Evolutionary conservation across 1,140 invertebrate species (phyloP).

Genomic region (Teleopsis dalmanni): DNA sequence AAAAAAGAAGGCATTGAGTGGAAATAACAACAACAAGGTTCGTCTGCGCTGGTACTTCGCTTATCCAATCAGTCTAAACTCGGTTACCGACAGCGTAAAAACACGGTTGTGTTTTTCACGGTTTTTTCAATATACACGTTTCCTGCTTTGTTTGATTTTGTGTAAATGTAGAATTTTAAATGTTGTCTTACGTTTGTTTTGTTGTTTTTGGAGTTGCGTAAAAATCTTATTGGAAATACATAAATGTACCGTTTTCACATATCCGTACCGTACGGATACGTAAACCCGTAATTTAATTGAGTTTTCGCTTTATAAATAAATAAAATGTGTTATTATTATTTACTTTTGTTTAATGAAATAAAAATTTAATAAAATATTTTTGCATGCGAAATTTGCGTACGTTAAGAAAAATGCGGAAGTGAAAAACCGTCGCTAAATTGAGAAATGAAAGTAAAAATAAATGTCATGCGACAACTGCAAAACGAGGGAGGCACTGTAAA

Average conservation of each 20-base stretch:
- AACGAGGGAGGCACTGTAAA: too few relatives aligned
- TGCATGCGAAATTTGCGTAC: background rate
- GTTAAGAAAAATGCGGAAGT: background rate
- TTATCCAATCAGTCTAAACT: slow-evolving; percentile 44
- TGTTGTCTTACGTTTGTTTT: slow-evolving; percentile 2
- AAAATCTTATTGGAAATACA: background rate
- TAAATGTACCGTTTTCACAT: too few relatives aligned
- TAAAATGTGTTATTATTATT: background rate
- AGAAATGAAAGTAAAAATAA: background rate
- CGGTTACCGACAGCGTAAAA: slow-evolving; percentile 40
- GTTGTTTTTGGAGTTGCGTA: background rate
- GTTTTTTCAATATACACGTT: slow-evolving; percentile 4
- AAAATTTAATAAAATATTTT: slow-evolving; percentile 1
- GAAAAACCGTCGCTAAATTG: background rate
- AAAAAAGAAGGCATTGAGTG: background rate
- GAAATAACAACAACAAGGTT: slow-evolving; percentile 20
- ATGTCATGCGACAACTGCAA: background rate
- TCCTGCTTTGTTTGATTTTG: background rate
- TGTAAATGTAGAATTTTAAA: slow-evolving; percentile 1
- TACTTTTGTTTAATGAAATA: background rate
- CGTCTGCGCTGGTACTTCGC: slow-evolving; percentile 39
- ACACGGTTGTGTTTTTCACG: slow-evolving; percentile 13
- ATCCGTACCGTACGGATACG: too few relatives aligned
- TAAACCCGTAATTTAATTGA: background rate
- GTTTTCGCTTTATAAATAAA: background rate